These are phyloP conservation scores for Machimus atricapillus DNA, from an alignment of 2,888 invertebrate genomes.

Conservation along the genomic window DNA sequence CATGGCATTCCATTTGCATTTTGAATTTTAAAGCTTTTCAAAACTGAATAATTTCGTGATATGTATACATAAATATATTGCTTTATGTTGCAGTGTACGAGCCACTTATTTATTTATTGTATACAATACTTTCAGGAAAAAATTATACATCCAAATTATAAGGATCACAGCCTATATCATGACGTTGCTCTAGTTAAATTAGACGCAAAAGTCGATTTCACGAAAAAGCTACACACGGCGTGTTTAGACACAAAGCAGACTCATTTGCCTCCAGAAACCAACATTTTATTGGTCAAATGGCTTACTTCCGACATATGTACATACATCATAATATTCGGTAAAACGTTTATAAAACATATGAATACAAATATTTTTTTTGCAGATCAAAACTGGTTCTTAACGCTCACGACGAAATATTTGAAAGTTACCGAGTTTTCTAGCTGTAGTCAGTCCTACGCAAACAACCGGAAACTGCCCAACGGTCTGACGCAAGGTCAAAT, in stretches of 20 bases:
- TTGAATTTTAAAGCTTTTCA: no score
- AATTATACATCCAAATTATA: conserved; percentile 45
- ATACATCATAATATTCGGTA: conserved; percentile 45
- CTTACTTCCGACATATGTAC: no score
- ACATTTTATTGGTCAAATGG: conserved; percentile 50
- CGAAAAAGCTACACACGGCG: conserved; percentile 49
- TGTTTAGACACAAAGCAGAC: conserved; percentile 49
- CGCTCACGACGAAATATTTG: conserved; percentile 49
- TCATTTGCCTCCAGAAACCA: conserved; percentile 39
- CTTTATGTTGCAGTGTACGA: no score
- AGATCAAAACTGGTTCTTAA: conserved; percentile 48
- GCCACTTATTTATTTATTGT: no score
- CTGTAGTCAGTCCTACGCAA: conserved; percentile 47
- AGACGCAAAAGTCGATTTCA: conserved; percentile 36
- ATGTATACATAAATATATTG: no score
- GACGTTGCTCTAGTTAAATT: conserved; percentile 52
- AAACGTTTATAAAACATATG: neutral
- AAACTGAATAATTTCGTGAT: no score
- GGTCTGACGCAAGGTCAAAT: conserved; percentile 49
- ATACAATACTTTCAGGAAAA: conserved; percentile 40
- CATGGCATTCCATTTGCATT: no score
- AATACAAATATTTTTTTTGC: conserved; percentile 12
- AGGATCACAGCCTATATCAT: conserved; percentile 45
- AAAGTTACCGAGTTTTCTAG: conserved; percentile 42
- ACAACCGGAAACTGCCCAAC: conserved; percentile 19